Base-by-base conservation (phyloP, 2,888 invertebrate species). In the Timema cristinae region DNA sequence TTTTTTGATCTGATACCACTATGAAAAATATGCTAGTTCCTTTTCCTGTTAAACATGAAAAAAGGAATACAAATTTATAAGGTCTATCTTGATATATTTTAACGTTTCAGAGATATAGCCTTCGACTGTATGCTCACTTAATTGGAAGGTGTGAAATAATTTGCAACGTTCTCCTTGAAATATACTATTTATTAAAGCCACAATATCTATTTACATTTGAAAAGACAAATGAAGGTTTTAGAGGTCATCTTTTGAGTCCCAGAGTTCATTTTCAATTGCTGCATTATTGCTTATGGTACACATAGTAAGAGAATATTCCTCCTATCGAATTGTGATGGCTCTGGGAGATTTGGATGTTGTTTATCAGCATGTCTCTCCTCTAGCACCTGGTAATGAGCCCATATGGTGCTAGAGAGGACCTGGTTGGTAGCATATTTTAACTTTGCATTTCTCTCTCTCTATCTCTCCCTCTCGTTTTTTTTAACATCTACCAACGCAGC, bases 271-370 rank as follows among this genome's bases (percentile, higher is more conserved):
- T 56, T 56, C 7, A 13, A 16, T 56, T 7, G 56, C n/a, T 56
- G n/a, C 13, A 56, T n/a, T 56, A 56, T 15, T 7, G 15, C n/a
- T 56, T 56, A 5, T 16, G 56, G 56, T 56, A 7, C 56, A 56
- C 56, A 56, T 56, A 16, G 56, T 56, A 56, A 16, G 56, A 56
- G n/a, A 56, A 56, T 56, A 56, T 16, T 10, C 6, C 9, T 56
- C 9, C 13, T 7, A 10, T 11, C 56, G 16, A 56, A 56, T 56
- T 56, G 56, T 56, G 56, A 13, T 56, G 56, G 56, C 16, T 56
- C 56, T 15, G 56, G 56, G 56, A 56, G 56, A 11, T 56, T 56
- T 56, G 56, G 56, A 16, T 11, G 56, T 56, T 56, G 56, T 56
- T 56, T 56, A 56, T 56, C 56, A 56, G 7, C 56, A 56, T 16